Percentiles rank a stretch among this genome's conserved stretches.
Evolutionary conservation across 2,888 invertebrate species (phyloP).

Genomic region (Kuschelorhynchus macadamiae): DNA sequence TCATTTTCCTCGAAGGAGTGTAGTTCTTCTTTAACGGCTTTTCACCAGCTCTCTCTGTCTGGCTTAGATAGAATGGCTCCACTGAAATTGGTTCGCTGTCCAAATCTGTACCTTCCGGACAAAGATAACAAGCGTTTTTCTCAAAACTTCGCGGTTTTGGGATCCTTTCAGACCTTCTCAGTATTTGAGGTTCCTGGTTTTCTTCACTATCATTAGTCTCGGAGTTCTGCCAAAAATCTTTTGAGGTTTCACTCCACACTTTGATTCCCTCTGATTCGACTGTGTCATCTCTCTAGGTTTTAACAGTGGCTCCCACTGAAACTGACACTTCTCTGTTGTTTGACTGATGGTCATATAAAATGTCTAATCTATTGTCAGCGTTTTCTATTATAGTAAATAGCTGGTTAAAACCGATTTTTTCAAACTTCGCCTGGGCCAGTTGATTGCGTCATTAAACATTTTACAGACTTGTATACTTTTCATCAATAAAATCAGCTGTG

Average conservation of each 20-base stretch:
- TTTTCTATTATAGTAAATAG: background rate
- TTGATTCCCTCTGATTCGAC: no score
- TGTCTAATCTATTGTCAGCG: background rate
- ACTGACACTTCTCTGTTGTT: background rate
- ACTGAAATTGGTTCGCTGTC: no score
- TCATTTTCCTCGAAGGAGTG: slow-evolving; percentile 56
- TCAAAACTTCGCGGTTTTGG: no score
- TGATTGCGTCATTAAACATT: slow-evolving; percentile 46
- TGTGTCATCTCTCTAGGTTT: no score
- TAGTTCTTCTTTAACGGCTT: slow-evolving; percentile 43
- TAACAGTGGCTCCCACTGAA: slow-evolving; percentile 21
- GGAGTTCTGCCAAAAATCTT: no score
- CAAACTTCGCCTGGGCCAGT: no score
- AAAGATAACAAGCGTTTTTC: no score
- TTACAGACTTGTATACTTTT: slow-evolving; percentile 20
- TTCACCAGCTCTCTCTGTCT: background rate
- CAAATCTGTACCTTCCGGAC: no score
- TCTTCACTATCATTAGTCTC: no score
- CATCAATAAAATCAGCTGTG: slow-evolving; percentile 8
- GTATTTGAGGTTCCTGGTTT: no score
- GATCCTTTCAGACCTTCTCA: background rate
- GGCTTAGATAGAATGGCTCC: background rate
- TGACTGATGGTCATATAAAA: no score
- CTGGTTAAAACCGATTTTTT: slow-evolving; percentile 38
- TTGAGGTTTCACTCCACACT: no score